Percentiles rank a stretch among this genome's conserved stretches.
phyloP scores from a whole-genome alignment of 2,113 vertebrate genomes.

The Colinus virginianus region DNA sequence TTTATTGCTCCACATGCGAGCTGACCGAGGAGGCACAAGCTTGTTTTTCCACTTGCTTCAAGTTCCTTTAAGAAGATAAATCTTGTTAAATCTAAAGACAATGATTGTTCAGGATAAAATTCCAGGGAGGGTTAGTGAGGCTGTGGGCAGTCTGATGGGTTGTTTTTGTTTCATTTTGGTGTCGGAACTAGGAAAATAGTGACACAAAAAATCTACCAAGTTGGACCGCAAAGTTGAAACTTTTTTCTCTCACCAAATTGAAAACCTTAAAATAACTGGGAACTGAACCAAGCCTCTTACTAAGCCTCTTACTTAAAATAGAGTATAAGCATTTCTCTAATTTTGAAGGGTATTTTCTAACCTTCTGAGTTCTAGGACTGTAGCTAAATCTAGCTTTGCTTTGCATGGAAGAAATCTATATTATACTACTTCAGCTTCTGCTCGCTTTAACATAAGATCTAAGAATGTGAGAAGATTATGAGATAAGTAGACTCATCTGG shows the following conservation, averaged over 20 bases:
- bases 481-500: neutral
- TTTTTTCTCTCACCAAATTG: neutral
- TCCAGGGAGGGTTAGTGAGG: neutral
- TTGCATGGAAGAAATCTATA: neutral
- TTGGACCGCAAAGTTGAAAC: neutral
- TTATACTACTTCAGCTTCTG: neutral
- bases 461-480: neutral
- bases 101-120: neutral
- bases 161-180: neutral
- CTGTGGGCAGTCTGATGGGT: neutral
- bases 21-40: neutral
- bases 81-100: neutral
- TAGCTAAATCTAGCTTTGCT: neutral
- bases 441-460: too few relatives aligned
- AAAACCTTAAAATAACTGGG: neutral
- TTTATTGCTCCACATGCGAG: neutral
- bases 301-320: neutral
- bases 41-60: neutral
- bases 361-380: neutral
- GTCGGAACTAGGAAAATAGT: neutral
- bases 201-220: neutral
- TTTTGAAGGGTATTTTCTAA: neutral
- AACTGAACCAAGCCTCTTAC: neutral
- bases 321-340: neutral
- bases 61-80: neutral